A percentile compares a stretch with the other conserved stretches of the same genome.
Evolutionary conservation across 2,113 vertebrate genomes (phyloP).

Genomic region (Loxodonta africana): DNA sequence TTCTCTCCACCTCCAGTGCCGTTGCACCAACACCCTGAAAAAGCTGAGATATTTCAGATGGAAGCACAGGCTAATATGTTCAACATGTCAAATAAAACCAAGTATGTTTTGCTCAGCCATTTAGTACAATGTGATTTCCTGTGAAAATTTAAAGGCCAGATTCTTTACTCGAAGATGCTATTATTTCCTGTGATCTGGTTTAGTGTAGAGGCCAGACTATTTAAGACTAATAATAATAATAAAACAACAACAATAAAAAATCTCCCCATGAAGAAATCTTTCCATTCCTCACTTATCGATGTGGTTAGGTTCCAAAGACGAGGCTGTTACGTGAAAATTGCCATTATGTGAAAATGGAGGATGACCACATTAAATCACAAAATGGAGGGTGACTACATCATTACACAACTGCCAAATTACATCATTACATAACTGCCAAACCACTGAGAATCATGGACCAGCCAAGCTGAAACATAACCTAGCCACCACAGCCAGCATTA

Average conservation of each 20-base stretch:
- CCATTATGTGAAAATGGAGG: too few species aligned
- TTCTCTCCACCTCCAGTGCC: background rate
- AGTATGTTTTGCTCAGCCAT: background rate
- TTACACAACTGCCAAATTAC: too few species aligned
- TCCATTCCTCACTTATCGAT: too few species aligned
- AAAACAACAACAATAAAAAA: background rate
- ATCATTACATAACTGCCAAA: too few species aligned
- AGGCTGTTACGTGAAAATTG: too few species aligned
- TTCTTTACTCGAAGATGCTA: background rate
- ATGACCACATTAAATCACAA: too few species aligned
- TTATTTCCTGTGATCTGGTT: background rate
- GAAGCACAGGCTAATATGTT: background rate
- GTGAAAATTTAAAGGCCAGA: background rate
- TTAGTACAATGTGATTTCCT: background rate
- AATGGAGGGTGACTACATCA: too few species aligned
- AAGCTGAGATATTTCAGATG: background rate
- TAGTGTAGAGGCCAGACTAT: background rate
- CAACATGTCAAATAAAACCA: background rate
- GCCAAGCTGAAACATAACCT: too few species aligned
- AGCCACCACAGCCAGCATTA: too few species aligned
- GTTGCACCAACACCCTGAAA: background rate
- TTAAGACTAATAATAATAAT: background rate
- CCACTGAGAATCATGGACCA: too few species aligned
- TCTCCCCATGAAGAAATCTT: background rate
- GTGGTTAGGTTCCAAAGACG: too few species aligned